Conservation (phyloP, 2,797 vertebrate species). For the Acomys russatus region DNA sequence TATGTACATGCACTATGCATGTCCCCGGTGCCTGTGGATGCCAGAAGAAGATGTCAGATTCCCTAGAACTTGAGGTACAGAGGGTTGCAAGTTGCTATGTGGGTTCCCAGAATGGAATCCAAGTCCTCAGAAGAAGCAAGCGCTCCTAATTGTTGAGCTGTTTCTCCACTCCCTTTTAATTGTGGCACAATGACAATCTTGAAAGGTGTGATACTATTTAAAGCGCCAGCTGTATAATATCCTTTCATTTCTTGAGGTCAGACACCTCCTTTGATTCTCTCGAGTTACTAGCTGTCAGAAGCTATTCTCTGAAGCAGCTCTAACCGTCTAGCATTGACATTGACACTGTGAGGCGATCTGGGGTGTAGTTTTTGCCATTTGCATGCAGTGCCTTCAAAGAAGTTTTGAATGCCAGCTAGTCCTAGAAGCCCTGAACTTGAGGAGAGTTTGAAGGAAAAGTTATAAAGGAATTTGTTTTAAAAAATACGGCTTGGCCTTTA, state of each 20-base stretch:
- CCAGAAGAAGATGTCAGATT: neutral
- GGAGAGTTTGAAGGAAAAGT: neutral
- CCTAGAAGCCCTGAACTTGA: neutral
- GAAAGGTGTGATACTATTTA: constrained; percentile 47
- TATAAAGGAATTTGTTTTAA: constrained; percentile 31
- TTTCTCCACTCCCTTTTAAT: neutral
- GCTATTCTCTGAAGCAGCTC: neutral
- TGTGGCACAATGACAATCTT: constrained; percentile 33
- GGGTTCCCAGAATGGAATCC: neutral
- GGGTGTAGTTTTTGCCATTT: neutral
- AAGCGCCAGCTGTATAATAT: constrained; percentile 14
- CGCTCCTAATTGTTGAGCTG: neutral
- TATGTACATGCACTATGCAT: neutral
- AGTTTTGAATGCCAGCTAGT: neutral
- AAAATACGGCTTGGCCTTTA: neutral
- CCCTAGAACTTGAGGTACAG: neutral
- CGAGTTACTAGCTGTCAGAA: neutral
- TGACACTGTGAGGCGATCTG: neutral
- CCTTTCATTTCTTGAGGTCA: constrained; percentile 30
- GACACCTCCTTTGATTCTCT: neutral
- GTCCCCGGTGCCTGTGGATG: neutral
- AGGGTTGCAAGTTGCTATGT: neutral
- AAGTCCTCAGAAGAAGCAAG: neutral
- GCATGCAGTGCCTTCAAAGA: neutral
- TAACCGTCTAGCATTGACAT: neutral